Evolutionary conservation across 2,113 vertebrate genomes (phyloP).

Genomic region (Oreocharis arfaki): DNA sequence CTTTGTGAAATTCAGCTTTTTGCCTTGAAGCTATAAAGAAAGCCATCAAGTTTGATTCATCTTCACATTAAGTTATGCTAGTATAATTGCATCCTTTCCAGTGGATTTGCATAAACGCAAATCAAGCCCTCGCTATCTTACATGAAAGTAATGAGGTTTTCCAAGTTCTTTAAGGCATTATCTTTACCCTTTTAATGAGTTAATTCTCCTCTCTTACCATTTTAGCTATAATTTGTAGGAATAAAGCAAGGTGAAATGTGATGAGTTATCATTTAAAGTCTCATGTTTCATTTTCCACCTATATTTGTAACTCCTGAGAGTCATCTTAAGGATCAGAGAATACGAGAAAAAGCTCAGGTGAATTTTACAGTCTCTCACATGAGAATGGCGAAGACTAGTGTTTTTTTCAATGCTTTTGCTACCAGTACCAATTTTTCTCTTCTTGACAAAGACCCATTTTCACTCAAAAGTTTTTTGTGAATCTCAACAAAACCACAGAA

Average conservation of each 20-base stretch:
- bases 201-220: constrained; percentile 13
- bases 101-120: constrained; percentile 51
- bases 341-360: fast-evolving
- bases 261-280: background rate
- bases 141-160: constrained; percentile 8
- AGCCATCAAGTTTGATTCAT: constrained; percentile 13
- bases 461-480: background rate
- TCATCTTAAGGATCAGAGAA: background rate
- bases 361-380: background rate
- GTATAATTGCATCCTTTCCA: constrained; percentile 16
- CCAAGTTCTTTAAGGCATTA: constrained; percentile 1
- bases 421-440: background rate
- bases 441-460: background rate
- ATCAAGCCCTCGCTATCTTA: background rate
- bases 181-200: background rate
- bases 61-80: background rate
- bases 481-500: background rate
- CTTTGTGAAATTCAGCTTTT: background rate
- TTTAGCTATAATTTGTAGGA: background rate
- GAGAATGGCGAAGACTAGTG: background rate
- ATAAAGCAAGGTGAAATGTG: background rate
- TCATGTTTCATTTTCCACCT: background rate
- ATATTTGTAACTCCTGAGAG: background rate
- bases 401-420: background rate
- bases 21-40: background rate